Conservation (phyloP, 2,113 vertebrate genomes). For the Cyphomyrus plagiostoma region DNA sequence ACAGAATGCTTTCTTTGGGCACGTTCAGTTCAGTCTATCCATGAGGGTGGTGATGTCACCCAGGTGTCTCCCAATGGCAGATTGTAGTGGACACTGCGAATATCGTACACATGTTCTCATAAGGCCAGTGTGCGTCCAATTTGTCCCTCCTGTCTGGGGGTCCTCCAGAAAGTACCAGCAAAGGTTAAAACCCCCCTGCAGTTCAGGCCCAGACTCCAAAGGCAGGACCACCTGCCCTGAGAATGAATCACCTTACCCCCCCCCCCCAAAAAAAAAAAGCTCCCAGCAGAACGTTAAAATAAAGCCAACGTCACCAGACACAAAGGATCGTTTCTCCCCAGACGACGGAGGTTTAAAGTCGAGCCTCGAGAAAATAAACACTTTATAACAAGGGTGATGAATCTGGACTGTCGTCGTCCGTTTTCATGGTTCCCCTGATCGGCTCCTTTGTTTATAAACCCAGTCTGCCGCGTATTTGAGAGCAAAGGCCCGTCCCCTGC, state of each 20-base stretch:
- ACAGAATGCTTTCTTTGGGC: not conserved
- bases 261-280: not conserved
- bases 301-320: not conserved
- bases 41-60: not conserved
- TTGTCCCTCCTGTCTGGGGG: not conserved
- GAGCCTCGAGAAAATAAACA: not conserved
- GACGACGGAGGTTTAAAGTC: not conserved
- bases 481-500: conserved; percentile 18
- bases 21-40: not conserved
- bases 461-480: conserved; percentile 41
- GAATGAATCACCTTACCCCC: not conserved
- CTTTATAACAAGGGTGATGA: not conserved
- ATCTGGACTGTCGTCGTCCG: conserved; percentile 28
- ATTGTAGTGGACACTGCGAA: not conserved
- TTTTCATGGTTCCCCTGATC: conserved; percentile 27
- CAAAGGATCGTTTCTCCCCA: not conserved
- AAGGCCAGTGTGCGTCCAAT: not conserved
- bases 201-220: not conserved
- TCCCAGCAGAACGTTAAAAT: not conserved
- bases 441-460: conserved; percentile 34
- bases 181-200: not conserved
- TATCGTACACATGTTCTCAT: not conserved
- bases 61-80: not conserved
- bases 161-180: not conserved
- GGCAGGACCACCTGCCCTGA: not conserved